Evolutionary conservation across 2,888 invertebrate genomes (phyloP), one percentile per base, ranked within the genome.

Genomic region (Ormyrus pomaceus): DNA sequence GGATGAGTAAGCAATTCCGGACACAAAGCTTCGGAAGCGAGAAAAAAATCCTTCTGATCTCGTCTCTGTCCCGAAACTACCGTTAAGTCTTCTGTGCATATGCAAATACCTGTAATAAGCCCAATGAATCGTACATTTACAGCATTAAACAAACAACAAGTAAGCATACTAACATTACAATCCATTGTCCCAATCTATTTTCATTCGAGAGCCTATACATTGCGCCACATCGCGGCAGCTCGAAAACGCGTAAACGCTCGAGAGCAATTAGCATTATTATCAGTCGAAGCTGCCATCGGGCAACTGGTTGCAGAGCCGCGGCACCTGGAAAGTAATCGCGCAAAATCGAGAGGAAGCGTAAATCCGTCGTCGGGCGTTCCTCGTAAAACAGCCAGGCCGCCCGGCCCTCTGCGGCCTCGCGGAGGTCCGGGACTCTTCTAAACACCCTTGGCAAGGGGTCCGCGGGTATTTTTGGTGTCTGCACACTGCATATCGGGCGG

Each of bases 381-480:
- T 65, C 65, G 48, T 74, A 58, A 74, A 65, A 65, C 34, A n/a
- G 10, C 34, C n/a, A 46, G 46, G 51, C 6, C 45, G n/a, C 10
- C 51, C 11, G 7, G n/a, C 5, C 51, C 10, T 77, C 10, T 77
- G 62, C 53, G 74, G 79, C n/a, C 56, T 58, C 59, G 13, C 61
- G 72, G 79, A 83, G 81, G 76, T 86, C 88, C 87, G 88, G 86
- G 86, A 19, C 82, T 86, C 82, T 86, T 84, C 84, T 82, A 86
- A 87, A 87, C 87, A 90, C 89, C 90, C 90, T 89, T 88, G 87
- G 88, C 88, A 88, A 90, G 89, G 89, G 90, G 88, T 88, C 89
- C 84, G 64, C 56, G 50, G 50, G 72, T 81, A 78, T 78, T 81
- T 81, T 81, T 71, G 84, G 79, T 69, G 58, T 4, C 13, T 58